Base-by-base conservation (phyloP, 2,888 invertebrate genomes). In the Pocota personata region DNA sequence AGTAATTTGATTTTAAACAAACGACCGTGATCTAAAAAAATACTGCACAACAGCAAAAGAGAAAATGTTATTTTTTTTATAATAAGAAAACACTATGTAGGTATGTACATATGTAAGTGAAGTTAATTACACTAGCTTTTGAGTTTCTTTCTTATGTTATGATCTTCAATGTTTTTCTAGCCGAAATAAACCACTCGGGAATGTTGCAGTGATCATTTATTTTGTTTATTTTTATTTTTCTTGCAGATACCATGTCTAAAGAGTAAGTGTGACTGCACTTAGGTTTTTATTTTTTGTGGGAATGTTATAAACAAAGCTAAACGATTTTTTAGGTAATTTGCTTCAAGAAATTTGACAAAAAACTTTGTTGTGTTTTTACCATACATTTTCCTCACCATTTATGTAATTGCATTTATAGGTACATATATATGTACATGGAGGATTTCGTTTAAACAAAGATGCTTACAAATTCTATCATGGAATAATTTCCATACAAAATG, bases 1-100 rank as follows among this genome's bases (percentile, higher is more conserved):
- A 30, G 35, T 46, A 52, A 43, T 62, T 52, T 52, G 43, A 52
- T 52, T 43, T 37, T 46, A 71, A 43, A 40, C 66, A 76, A 58
- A 52, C 27, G 78, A 35, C 78, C 78, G 27, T 78, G 78, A 78
- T 78, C 62, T 62, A 71, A 78, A 62, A 75, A 55, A 35, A 32
- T 14, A 27, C 37, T 57, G 52, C 37, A 48, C 21, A 50, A 58
- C 37, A 58, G 30, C 58, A 37, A 66, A 76, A 67, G 76, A 76
- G 66, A 76, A 66, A 76, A 46, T 32, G 40, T 27, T 40, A 52
- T 40, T 32, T n/a, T 43, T 30, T 66, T 35, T 50, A n/a, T n/a
- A 3, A 5, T 8, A 50, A 35, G 24, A 48, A 75, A 75, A 46
- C 16, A 10, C 46, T 71, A 14, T 48, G 48, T 72, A 46, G 24